phyloP scores from a whole-genome alignment of 1,140 invertebrate genomes.

The Thaumetopoea pityocampa region DNA sequence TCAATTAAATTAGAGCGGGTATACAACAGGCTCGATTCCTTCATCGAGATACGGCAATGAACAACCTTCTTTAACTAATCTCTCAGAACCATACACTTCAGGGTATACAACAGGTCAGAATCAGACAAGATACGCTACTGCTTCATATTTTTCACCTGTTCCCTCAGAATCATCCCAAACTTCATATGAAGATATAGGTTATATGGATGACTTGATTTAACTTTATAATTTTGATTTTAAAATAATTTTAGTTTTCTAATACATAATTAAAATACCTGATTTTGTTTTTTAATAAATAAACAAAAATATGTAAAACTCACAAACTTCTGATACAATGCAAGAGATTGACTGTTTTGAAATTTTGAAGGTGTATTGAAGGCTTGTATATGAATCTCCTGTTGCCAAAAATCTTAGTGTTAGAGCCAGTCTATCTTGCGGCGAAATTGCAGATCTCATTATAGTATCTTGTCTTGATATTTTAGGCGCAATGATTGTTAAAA shows the following conservation, averaged over 20 bases:
- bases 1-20: too few species aligned
- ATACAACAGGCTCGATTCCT: constrained; percentile 1
- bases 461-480: constrained; percentile 7
- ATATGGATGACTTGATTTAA: constrained; percentile 3
- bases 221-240: constrained; percentile 2
- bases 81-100: constrained; percentile 3
- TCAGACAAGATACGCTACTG: constrained; percentile 3
- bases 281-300: constrained; percentile 4
- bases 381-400: constrained; percentile 33
- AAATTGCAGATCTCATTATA: constrained; percentile 16
- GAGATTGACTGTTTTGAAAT: constrained; percentile 14
- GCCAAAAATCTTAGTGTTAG: constrained; percentile 35
- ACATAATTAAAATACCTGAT: constrained; percentile 3
- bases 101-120: constrained; percentile 3
- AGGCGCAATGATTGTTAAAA: constrained; percentile 11
- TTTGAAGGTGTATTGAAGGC: constrained; percentile 20
- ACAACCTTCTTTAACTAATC: constrained; percentile 1
- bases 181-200: constrained; percentile 2
- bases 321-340: constrained; percentile 13
- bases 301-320: constrained; percentile 10
- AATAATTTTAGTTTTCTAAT: constrained; percentile 4
- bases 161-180: constrained; percentile 4
- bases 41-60: constrained; percentile 1
- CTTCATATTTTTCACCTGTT: constrained; percentile 4
- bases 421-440: constrained; percentile 23